Evolutionary conservation across 2,113 vertebrate genomes (phyloP).

Genomic region (Silurus glanis): DNA sequence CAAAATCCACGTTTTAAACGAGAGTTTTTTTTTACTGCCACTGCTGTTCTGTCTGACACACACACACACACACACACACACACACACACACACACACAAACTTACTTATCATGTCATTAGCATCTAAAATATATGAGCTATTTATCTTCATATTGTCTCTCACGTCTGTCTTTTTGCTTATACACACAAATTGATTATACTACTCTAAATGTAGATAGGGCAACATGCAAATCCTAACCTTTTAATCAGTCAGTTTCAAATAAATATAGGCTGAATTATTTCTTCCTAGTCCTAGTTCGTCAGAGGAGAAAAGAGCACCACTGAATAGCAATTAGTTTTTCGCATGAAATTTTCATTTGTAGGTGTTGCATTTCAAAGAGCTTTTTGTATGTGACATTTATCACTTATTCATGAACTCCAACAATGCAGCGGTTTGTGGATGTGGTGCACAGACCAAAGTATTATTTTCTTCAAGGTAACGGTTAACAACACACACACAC

Average conservation of each 20-base stretch:
- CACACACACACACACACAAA: too few relatives aligned
- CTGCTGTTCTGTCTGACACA: background rate
- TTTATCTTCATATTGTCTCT: background rate
- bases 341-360: background rate
- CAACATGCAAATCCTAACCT: constrained; percentile 3
- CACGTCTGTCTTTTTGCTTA: background rate
- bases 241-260: background rate
- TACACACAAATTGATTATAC: background rate
- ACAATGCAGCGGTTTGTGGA: constrained; percentile 18
- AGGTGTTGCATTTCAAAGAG: background rate
- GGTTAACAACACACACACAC: background rate
- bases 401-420: constrained; percentile 33
- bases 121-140: background rate
- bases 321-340: constrained; percentile 4
- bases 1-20: background rate
- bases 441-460: constrained; percentile 5
- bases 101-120: background rate
- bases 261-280: constrained; percentile 1
- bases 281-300: background rate
- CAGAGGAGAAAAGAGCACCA: background rate
- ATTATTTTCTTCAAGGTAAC: background rate
- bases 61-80: background rate
- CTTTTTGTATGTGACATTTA: constrained; percentile 13
- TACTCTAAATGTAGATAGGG: background rate
- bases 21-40: background rate